Base-by-base conservation (phyloP, 2,113 vertebrate species). In the Dascyllus trimaculatus region DNA sequence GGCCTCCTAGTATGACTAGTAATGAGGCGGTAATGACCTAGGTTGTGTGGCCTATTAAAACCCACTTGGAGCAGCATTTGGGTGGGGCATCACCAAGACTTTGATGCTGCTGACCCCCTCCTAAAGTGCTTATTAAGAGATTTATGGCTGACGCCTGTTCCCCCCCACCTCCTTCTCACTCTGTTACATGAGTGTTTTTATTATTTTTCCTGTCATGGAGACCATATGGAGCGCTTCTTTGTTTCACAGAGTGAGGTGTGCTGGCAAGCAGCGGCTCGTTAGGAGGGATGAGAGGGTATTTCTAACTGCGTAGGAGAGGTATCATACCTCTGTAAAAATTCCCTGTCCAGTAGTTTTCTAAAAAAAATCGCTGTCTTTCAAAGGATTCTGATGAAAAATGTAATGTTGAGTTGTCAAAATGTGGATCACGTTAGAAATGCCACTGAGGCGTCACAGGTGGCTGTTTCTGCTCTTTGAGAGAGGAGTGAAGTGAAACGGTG, bases 1-100 rank as follows among this genome's bases (percentile, higher is more conserved):
- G 75, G 29, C 57, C 43, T 63, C 18, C 38, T 66, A 52, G 58
- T 75, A 74, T 11, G 11, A 76, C 35, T 72, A 18, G 45, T 87
- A 89, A 90, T 83, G 69, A 89, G 66, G 71, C 19, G 1, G 58
- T 90, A 87, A 90, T 80, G 69, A 56, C 24, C 49, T 11, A 24
- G 49, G 67, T 45, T 88, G 81, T 80, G 75, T 87, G 87, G 87
- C 89, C 80, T 64, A 77, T 92, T 91, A 82, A 89, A 86, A 68
- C 25, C 18, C 61, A 68, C 53, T 71, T 61, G 6, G 67, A 77
- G 62, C 45, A 81, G 52, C 1, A 14, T 80, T 61, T 67, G 76
- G 84, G 74, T 64, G 81, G 67, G 54, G 63, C 57, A 18, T 26
- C 43, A 65, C 58, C 51, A 66, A 43, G 60, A 26, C 84, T 88